Percentiles rank a stretch among this genome's conserved stretches.
Evolutionary conservation across 2,113 vertebrate genomes (phyloP).

Genomic region (Oncorhynchus keta): DNA sequence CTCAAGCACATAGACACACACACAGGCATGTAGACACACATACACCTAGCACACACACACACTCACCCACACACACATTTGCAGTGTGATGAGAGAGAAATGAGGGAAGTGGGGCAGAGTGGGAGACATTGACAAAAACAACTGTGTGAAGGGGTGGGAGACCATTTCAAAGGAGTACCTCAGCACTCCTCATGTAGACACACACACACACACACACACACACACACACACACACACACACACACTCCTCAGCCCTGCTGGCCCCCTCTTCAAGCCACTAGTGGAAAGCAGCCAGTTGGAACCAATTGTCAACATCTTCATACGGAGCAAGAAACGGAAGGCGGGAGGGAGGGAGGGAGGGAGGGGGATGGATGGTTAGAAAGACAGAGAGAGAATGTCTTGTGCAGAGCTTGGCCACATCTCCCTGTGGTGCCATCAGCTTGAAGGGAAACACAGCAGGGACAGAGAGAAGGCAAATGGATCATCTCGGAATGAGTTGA

Average conservation of each 20-base stretch:
- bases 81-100: neutral
- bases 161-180: constrained; percentile 10
- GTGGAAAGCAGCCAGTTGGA: constrained; percentile 62
- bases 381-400: constrained; percentile 36
- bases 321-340: constrained; percentile 23
- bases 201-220: neutral
- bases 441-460: constrained; percentile 36
- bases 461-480: neutral
- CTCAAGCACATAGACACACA: neutral
- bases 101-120: neutral
- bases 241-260: neutral
- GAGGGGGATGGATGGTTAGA: constrained; percentile 28
- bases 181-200: too few species aligned
- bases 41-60: neutral
- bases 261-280: constrained; percentile 18
- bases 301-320: constrained; percentile 69
- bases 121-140: constrained; percentile 20
- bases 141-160: constrained; percentile 8
- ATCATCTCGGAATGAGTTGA: too few species aligned
- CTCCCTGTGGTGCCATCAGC: constrained; percentile 53
- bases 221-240: constrained; percentile 4
- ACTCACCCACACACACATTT: neutral
- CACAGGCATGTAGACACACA: neutral
- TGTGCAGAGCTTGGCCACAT: constrained; percentile 29
- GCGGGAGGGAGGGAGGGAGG: constrained; percentile 4